Conservation (phyloP, 64 coral and sea anemone genomes). For the Stichodactyla mertensii region DNA sequence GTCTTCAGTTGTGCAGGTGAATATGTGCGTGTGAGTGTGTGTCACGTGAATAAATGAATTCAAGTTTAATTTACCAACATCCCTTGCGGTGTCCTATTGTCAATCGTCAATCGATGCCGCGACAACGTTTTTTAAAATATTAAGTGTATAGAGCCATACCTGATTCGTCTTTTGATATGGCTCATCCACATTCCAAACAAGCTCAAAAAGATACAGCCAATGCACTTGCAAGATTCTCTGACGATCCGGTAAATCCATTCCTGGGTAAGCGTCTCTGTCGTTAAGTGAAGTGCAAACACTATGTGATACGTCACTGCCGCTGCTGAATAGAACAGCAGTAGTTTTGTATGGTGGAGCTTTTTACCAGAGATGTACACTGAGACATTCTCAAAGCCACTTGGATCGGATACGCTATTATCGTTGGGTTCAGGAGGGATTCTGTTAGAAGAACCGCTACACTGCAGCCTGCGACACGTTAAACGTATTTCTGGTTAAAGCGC, state of each 20-base stretch:
- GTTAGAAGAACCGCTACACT: neutral
- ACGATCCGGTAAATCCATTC: neutral
- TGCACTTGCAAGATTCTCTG: slow-evolving; percentile 47
- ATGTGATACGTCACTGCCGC: slow-evolving; percentile 57
- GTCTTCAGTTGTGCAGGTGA: too few species aligned
- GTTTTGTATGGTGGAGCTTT: slow-evolving; percentile 33
- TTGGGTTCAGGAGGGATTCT: neutral
- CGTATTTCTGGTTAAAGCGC: neutral
- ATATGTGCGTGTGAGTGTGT: too few species aligned
- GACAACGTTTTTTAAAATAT: too few species aligned
- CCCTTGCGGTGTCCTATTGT: too few species aligned
- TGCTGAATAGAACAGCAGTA: slow-evolving; percentile 62
- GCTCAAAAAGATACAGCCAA: slow-evolving; percentile 45
- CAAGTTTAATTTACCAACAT: too few species aligned
- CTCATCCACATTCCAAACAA: slow-evolving; percentile 55
- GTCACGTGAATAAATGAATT: too few species aligned
- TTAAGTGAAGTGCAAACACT: slow-evolving; percentile 37
- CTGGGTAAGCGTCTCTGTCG: neutral
- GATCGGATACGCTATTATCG: neutral
- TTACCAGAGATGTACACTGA: slow-evolving; percentile 44
- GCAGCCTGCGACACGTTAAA: neutral
- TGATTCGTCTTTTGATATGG: slow-evolving; percentile 50
- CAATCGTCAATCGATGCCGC: too few species aligned
- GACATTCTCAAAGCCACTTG: slow-evolving; percentile 28
- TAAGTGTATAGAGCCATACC: neutral